phyloP scores from a whole-genome alignment of 92 coral and sea anemone species.

The Actinostola sp. region DNA sequence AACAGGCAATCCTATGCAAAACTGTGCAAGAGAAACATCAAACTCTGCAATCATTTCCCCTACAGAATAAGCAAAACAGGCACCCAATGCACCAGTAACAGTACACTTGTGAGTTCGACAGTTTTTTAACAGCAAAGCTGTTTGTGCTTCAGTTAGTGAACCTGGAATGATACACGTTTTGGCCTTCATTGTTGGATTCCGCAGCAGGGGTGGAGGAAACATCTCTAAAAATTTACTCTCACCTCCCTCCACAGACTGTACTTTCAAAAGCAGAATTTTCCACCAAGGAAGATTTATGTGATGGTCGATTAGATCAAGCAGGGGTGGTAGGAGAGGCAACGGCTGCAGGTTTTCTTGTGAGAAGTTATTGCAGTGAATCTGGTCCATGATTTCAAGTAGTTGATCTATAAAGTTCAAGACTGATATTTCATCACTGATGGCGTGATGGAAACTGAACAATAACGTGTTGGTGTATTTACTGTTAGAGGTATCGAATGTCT shows the following conservation, averaged over 20 bases:
- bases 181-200: slow-evolving; percentile 2
- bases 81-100: slow-evolving; percentile 37
- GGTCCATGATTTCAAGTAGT: slow-evolving; percentile 25
- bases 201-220: slow-evolving; percentile 28
- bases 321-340: slow-evolving; percentile 36
- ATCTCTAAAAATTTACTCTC: slow-evolving; percentile 3
- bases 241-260: not conserved
- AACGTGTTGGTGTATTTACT: slow-evolving; percentile 27
- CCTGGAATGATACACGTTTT: slow-evolving; percentile 33
- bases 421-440: slow-evolving; percentile 47
- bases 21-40: not conserved
- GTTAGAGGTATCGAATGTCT: slow-evolving; percentile 9
- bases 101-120: slow-evolving; percentile 41
- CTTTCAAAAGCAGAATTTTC: not conserved
- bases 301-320: slow-evolving; percentile 19
- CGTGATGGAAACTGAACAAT: slow-evolving; percentile 43
- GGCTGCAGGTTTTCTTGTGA: slow-evolving; percentile 14
- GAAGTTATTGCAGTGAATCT: slow-evolving; percentile 3
- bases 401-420: slow-evolving; percentile 15
- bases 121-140: slow-evolving; percentile 15
- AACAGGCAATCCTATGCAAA: slow-evolving; percentile 25
- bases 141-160: slow-evolving; percentile 27
- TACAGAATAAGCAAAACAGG: slow-evolving; percentile 20
- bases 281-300: slow-evolving; percentile 32
- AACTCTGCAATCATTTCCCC: not conserved